Evolutionary conservation across 2,888 invertebrate species (phyloP), one percentile per base, ranked within the genome.

Genomic region (Dorcus hopei): DNA sequence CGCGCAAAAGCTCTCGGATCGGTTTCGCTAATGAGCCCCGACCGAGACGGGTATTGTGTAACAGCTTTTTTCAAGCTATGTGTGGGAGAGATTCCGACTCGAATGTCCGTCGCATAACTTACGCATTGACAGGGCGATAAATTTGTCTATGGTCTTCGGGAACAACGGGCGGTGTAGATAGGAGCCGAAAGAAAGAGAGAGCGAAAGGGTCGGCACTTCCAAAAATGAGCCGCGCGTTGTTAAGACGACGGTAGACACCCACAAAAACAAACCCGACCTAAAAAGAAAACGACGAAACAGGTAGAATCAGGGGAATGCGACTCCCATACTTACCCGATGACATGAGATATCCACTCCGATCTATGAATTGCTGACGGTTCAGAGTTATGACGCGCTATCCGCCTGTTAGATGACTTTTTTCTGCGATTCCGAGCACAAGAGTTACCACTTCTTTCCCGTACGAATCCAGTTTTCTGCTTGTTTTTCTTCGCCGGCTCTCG

Each of bases 41-140:
- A 54, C 57, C 51, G 60, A 53, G 42, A 59, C 53, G 51, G 26
- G 56, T 59, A 62, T 64, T 64, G 64, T 64, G 58, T 64, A 64
- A 64, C 57, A 58, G 59, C 62, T 64, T 54, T 54, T 58, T 45
- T 45, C 60, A 38, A 42, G 47, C 39, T n/a, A 39, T 65, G 71
- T 69, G 72, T 72, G 72, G 70, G 72, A 70, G 70, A 71, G 65
- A 69, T 68, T 68, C 66, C 67, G 65, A 16, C 64, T 63, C 64
- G 65, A 64, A 66, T 68, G 70, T 70, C 68, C 68, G 66, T 66
- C 68, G 68, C 71, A 69, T 73, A 74, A 74, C 68, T 75, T 72
- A 71, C 67, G 69, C 66, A 69, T 68, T 68, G 72, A 70, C 70
- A 69, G 66, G 68, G 68, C 73, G 68, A 74, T 74, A 74, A 75